phyloP scores from a whole-genome alignment of 2,113 vertebrate species.

The Azemiops feae region DNA sequence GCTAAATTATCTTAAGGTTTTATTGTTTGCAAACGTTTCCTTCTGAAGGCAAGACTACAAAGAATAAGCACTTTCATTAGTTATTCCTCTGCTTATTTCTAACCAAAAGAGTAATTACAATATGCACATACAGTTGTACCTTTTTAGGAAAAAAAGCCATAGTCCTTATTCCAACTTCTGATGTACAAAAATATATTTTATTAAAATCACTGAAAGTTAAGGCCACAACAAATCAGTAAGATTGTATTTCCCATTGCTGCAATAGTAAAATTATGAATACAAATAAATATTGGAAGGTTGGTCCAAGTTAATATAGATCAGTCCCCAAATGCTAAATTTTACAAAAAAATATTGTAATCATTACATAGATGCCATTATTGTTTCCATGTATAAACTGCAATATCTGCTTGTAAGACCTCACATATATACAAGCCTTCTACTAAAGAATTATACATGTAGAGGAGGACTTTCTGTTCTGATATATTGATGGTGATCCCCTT shows the following conservation, averaged over 20 bases:
- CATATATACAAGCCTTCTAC: constrained; percentile 10
- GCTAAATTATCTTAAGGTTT: neutral
- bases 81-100: constrained; percentile 32
- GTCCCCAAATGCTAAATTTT: constrained; percentile 49
- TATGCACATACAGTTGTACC: constrained; percentile 38
- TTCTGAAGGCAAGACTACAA: constrained; percentile 34
- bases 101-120: constrained; percentile 42
- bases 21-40: constrained; percentile 4
- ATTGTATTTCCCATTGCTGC: constrained; percentile 48
- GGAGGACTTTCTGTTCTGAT: constrained; percentile 57
- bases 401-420: constrained; percentile 35
- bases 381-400: constrained; percentile 71
- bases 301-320: constrained; percentile 42
- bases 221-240: constrained; percentile 66
- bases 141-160: constrained; percentile 45
- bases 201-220: constrained; percentile 69
- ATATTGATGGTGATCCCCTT: constrained; percentile 44
- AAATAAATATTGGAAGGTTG: constrained; percentile 70
- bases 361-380: constrained; percentile 40
- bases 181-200: constrained; percentile 68
- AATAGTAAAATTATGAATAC: constrained; percentile 56
- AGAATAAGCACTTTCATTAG: constrained; percentile 22
- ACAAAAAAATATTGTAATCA: constrained; percentile 43
- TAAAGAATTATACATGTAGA: constrained; percentile 67
- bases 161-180: constrained; percentile 48